phyloP scores from a whole-genome alignment of 92 coral and sea anemone species.

The Phenganax subtilis region DNA sequence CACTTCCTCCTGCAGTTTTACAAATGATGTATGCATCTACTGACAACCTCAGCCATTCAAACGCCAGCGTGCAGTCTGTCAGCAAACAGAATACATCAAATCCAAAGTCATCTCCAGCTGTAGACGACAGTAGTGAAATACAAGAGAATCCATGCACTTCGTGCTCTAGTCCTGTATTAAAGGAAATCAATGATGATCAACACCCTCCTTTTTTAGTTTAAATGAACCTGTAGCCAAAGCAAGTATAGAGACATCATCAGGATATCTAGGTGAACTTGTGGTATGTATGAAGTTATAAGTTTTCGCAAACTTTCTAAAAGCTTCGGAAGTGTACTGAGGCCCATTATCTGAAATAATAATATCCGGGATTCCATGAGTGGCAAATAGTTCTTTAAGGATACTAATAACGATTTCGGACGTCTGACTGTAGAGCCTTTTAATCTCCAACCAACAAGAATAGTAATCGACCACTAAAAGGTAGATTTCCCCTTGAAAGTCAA shows the following conservation, averaged over 20 bases:
- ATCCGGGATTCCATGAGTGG: too few species aligned
- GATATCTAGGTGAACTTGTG: not conserved
- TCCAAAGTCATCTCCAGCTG: not conserved
- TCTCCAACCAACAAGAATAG: not conserved
- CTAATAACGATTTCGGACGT: too few species aligned
- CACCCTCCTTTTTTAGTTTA: slow-evolving; percentile 6
- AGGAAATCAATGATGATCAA: not conserved
- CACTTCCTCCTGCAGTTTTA: not conserved
- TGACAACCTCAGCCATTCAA: not conserved
- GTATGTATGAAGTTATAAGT: not conserved
- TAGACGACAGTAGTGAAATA: not conserved
- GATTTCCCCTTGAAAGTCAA: slow-evolving; percentile 33
- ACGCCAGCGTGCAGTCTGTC: not conserved
- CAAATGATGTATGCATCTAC: not conserved
- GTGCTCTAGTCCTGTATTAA: slow-evolving; percentile 8
- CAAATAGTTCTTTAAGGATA: too few species aligned
- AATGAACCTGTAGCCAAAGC: slow-evolving; percentile 15
- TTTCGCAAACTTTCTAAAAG: not conserved
- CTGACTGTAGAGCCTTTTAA: too few species aligned
- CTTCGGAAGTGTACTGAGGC: too few species aligned
- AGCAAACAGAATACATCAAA: not conserved
- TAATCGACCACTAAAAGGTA: not conserved
- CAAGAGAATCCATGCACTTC: slow-evolving; percentile 2
- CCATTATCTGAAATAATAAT: too few species aligned
- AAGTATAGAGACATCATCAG: not conserved